A percentile compares a stretch with the other conserved stretches of the same genome.
Conservation (phyloP, 1,140 invertebrate species). For the Drosophila asahinai region DNA sequence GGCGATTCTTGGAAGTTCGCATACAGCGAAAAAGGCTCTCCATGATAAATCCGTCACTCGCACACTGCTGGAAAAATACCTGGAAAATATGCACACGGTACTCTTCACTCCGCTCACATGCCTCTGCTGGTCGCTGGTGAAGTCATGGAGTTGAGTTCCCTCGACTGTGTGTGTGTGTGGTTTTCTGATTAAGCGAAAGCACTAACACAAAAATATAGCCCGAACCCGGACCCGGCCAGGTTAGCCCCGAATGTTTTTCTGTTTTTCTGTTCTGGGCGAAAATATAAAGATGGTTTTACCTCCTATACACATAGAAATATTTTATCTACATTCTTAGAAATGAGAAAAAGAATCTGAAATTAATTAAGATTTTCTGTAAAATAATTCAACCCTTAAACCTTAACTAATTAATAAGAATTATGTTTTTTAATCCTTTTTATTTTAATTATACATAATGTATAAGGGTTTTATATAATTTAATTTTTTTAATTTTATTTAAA, state of each 20-base stretch:
- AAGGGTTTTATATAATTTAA: too few species aligned
- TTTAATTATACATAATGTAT: too few species aligned
- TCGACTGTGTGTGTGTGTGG: constrained; percentile 41
- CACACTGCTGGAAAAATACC: constrained; percentile 55
- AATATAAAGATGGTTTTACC: constrained; percentile 41
- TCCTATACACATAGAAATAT: background rate
- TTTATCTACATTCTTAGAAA: background rate
- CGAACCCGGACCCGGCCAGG: constrained; percentile 29
- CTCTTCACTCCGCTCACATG: constrained; percentile 52
- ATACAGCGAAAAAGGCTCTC: constrained; percentile 44
- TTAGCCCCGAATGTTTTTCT: constrained; percentile 21
- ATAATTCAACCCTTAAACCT: too few species aligned
- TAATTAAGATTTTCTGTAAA: too few species aligned
- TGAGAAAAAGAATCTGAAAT: background rate
- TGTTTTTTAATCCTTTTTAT: too few species aligned
- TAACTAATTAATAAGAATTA: too few species aligned
- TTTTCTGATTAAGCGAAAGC: constrained; percentile 80
- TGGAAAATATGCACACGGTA: constrained; percentile 76
- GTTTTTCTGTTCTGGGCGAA: background rate
- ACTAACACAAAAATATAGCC: constrained; percentile 68
- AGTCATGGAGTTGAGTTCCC: constrained; percentile 64
- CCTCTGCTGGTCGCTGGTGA: constrained; percentile 33
- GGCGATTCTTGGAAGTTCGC: constrained; percentile 62
- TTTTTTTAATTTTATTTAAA: too few species aligned
- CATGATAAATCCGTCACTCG: constrained; percentile 59